Percentiles rank a stretch among this genome's conserved stretches.
Evolutionary conservation across 2,113 vertebrate species (phyloP).

Genomic region (Pseudopodoces humilis): DNA sequence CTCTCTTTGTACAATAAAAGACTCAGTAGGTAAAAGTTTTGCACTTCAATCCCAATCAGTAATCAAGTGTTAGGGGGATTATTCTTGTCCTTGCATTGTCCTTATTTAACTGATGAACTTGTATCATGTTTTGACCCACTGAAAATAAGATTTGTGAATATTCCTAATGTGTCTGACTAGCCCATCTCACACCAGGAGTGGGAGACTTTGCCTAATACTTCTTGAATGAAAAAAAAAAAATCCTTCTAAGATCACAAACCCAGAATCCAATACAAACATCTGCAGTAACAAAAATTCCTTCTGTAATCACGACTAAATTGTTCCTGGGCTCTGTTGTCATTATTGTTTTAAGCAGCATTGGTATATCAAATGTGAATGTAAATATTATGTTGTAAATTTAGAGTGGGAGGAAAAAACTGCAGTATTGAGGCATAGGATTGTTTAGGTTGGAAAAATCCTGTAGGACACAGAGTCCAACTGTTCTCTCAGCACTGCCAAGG

Average conservation of each 20-base stretch:
- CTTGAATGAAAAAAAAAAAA: background rate
- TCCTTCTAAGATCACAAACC: background rate
- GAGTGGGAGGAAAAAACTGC: background rate
- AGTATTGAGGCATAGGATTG: background rate
- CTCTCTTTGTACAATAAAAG: background rate
- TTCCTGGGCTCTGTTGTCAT: background rate
- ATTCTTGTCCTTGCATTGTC: background rate
- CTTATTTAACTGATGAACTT: background rate
- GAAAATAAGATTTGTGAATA: background rate
- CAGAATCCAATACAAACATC: constrained; percentile 23
- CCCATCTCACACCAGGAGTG: background rate
- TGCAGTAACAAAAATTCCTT: background rate
- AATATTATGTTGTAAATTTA: constrained; percentile 6
- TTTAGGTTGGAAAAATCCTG: background rate
- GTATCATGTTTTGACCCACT: background rate
- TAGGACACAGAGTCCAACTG: background rate
- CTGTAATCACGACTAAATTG: background rate
- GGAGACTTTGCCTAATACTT: background rate
- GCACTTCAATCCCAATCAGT: background rate
- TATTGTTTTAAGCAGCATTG: constrained; percentile 6
- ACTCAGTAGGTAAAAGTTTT: background rate
- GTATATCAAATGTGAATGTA: constrained; percentile 6
- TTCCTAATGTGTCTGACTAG: background rate
- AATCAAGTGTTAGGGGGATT: background rate
- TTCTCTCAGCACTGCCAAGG: background rate